Evolutionary conservation across 2,113 vertebrate species (phyloP).

Genomic region (Tupaia chinensis): DNA sequence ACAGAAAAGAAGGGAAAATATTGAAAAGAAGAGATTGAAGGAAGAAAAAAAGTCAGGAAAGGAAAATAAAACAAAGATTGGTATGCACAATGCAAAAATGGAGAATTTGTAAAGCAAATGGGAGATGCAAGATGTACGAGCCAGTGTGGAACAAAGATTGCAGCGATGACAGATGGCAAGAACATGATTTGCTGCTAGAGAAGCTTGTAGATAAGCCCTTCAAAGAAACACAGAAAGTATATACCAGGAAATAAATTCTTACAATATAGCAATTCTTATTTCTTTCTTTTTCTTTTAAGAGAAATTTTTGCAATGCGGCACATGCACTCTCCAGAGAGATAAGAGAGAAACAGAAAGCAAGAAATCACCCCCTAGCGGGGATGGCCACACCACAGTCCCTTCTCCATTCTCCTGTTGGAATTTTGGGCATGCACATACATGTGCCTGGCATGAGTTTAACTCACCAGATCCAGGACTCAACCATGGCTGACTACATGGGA

Average conservation of each 20-base stretch:
- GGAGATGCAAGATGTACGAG: rapidly evolving
- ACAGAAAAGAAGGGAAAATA: constrained; percentile 54
- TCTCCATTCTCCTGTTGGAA: no score
- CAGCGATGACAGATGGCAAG: not conserved
- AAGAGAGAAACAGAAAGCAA: no score
- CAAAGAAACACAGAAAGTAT: not conserved
- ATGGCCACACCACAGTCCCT: no score
- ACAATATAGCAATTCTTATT: not conserved
- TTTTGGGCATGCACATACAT: no score
- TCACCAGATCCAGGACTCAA: no score
- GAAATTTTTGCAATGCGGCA: no score
- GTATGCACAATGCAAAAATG: rapidly evolving
- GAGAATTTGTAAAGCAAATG: not conserved
- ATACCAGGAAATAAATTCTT: constrained; percentile 18
- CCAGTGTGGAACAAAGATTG: rapidly evolving
- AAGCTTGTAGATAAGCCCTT: not conserved
- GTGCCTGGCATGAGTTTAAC: no score
- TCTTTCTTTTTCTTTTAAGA: not conserved
- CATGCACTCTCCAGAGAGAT: no score
- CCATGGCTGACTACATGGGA: no score
- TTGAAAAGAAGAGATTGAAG: constrained; percentile 41
- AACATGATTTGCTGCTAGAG: not conserved
- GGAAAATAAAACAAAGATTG: rapidly evolving
- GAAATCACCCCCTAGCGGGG: no score
- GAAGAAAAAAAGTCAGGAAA: not conserved